These are phyloP conservation scores for Galerucella calmariensis DNA, from an alignment of 2,888 invertebrate species.

Conservation along the genomic window DNA sequence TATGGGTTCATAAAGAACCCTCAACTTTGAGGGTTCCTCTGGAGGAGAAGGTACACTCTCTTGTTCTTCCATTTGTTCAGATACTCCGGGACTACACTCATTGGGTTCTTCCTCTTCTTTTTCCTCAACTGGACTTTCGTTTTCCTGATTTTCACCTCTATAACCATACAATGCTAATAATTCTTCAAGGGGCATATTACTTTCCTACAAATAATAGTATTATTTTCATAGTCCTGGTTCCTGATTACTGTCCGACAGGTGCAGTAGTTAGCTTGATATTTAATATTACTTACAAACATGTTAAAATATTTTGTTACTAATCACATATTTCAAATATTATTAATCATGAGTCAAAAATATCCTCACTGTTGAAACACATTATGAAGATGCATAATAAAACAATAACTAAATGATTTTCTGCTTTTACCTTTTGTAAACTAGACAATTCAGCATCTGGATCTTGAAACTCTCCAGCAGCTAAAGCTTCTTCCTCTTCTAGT, in stretches of 20 bases:
- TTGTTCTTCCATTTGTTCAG: conserved; percentile 62
- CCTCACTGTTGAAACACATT: too few species aligned
- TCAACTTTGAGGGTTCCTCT: conserved; percentile 67
- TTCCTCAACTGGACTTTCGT: conserved; percentile 62
- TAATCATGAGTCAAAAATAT: too few species aligned
- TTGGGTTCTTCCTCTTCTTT: conserved; percentile 64
- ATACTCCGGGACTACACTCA: conserved; percentile 66
- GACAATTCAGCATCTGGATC: conserved; percentile 90
- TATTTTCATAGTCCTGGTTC: too few species aligned
- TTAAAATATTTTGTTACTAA: neutral
- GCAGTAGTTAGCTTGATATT: too few species aligned
- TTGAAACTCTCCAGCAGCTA: conserved; percentile 86
- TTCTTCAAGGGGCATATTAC: conserved; percentile 96
- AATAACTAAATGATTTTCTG: too few species aligned
- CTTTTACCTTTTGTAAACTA: conserved; percentile 80
- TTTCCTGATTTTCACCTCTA: conserved; percentile 62
- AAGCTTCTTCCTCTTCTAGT: conserved; percentile 95
- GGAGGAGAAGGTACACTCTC: conserved; percentile 59
- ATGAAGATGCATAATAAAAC: too few species aligned
- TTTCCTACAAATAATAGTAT: conserved; percentile 70
- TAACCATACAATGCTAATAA: conserved; percentile 89
- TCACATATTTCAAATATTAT: neutral
- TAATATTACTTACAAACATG: too few species aligned
- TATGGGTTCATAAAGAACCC: conserved; percentile 68
- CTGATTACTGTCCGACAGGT: too few species aligned